Evolutionary conservation across 2,113 vertebrate species (phyloP).

Genomic region (Symphodus melops): DNA sequence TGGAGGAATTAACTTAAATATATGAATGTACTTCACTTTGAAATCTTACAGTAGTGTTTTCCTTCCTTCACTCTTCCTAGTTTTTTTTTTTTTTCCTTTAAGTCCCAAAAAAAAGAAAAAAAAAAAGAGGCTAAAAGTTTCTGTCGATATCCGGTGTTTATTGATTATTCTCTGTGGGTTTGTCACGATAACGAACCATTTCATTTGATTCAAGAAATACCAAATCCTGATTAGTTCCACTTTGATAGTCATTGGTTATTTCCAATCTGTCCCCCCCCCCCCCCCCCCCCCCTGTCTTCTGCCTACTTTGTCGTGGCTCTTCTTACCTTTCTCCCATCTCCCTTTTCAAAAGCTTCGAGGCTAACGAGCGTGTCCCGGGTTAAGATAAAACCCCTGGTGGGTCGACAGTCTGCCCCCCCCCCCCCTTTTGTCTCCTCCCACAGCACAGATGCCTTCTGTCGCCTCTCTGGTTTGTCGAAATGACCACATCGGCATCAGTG

Average conservation of each 20-base stretch:
- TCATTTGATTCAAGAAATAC: not conserved
- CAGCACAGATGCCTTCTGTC: constrained; percentile 58
- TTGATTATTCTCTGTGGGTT: not conserved
- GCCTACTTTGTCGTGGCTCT: not conserved
- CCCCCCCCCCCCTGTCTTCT: constrained; percentile 5
- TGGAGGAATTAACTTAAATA: no score
- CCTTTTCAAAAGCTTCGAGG: constrained; percentile 60
- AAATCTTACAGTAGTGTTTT: no score
- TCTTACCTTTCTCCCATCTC: constrained; percentile 17
- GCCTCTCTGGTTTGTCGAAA: constrained; percentile 20
- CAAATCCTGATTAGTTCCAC: constrained; percentile 4
- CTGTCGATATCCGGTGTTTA: no score
- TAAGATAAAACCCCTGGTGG: constrained; percentile 58
- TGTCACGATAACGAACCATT: not conserved
- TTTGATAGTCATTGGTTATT: constrained; percentile 5
- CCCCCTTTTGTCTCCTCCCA: constrained; percentile 39
- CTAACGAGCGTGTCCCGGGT: constrained; percentile 56
- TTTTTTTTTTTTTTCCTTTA: no score
- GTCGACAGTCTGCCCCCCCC: constrained; percentile 45
- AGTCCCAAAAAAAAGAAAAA: no score
- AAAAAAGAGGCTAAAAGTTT: no score
- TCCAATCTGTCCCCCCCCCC: not conserved
- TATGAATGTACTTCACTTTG: no score
- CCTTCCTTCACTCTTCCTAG: no score
- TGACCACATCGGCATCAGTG: constrained; percentile 53